These are phyloP conservation scores for Phymastichus coffea DNA, from an alignment of 1,140 invertebrate species.

Conservation along the genomic window DNA sequence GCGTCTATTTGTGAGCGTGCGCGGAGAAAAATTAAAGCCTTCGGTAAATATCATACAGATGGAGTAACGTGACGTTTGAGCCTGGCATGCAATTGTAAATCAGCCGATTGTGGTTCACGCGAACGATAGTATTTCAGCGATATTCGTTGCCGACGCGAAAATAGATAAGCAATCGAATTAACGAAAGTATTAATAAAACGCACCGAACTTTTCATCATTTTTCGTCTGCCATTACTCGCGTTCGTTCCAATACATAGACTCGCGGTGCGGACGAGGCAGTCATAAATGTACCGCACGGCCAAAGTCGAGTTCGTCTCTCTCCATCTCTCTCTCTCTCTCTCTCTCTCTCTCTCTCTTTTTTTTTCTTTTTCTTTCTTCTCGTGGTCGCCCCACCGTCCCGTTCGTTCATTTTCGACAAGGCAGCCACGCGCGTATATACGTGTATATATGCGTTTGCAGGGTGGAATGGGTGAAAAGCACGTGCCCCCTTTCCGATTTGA, in stretches of 20 bases:
- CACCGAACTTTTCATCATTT: slow-evolving; percentile 9
- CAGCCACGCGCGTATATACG: background rate
- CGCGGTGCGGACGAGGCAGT: background rate
- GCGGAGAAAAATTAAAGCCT: background rate
- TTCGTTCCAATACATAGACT: background rate
- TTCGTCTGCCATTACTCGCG: background rate
- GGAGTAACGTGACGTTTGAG: background rate
- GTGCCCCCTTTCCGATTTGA: slow-evolving; percentile 18
- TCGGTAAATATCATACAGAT: background rate
- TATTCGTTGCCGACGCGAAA: too few species aligned
- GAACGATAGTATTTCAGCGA: too few species aligned
- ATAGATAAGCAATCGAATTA: too few species aligned
- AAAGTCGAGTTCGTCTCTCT: slow-evolving; percentile 18
- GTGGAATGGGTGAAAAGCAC: background rate
- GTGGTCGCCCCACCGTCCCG: slow-evolving; percentile 5
- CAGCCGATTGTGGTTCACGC: too few species aligned
- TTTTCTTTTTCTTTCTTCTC: slow-evolving; percentile 5
- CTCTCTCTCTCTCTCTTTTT: too few species aligned
- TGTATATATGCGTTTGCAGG: background rate
- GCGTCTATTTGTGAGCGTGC: too few species aligned
- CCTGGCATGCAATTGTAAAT: too few species aligned
- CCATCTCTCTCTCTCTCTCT: too few species aligned
- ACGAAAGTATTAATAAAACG: too few species aligned
- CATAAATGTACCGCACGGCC: background rate
- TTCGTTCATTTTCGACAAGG: background rate